phyloP scores from a whole-genome alignment of 53 echinoderm and acorn worm genomes.

The Zoroaster sp. region DNA sequence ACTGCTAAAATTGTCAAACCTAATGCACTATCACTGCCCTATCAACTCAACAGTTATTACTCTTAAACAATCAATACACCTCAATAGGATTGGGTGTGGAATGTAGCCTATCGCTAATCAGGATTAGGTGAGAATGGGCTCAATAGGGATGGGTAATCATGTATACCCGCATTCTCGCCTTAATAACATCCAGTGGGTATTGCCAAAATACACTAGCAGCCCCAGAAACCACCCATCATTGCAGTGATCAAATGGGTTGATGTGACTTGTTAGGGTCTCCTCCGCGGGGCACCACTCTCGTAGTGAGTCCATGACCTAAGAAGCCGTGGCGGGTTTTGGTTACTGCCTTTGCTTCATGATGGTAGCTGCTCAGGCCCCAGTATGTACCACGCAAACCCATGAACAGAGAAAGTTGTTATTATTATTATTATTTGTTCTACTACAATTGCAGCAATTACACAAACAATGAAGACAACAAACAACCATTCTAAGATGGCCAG shows the following conservation, averaged over 20 bases:
- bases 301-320: slow-evolving; percentile 94
- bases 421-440: too few relatives aligned
- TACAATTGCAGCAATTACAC: too few relatives aligned
- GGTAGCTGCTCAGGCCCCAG: slow-evolving; percentile 93
- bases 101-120: neutral
- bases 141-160: neutral
- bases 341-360: slow-evolving; percentile 98
- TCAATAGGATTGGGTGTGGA: too few relatives aligned
- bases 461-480: too few relatives aligned
- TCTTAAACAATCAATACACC: too few relatives aligned
- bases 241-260: slow-evolving; percentile 83
- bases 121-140: neutral
- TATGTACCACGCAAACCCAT: slow-evolving; percentile 91
- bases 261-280: slow-evolving; percentile 77
- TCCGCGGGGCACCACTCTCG: slow-evolving; percentile 91
- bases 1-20: too few relatives aligned
- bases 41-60: too few relatives aligned
- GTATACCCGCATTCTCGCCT: slow-evolving; percentile 98
- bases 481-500: too few relatives aligned
- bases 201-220: slow-evolving; percentile 93
- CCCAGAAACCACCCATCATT: slow-evolving; percentile 76
- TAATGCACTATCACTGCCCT: too few relatives aligned
- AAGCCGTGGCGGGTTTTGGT: slow-evolving; percentile 96
- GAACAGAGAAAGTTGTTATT: neutral
- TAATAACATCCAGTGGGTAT: slow-evolving; percentile 94